Evolutionary conservation across 2,113 vertebrate species (phyloP).

Genomic region (Mustela lutreola): DNA sequence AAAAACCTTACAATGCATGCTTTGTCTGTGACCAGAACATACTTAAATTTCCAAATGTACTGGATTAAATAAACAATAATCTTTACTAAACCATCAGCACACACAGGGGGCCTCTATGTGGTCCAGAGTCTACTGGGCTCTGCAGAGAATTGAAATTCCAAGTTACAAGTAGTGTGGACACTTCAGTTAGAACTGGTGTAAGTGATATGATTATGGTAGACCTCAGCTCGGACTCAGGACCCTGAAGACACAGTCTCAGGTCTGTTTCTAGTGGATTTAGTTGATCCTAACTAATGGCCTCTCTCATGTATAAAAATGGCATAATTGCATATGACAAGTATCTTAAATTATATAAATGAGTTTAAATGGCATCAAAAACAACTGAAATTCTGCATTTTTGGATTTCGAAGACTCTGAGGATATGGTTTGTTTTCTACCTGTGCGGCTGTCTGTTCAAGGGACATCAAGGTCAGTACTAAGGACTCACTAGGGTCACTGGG

Average conservation of each 20-base stretch:
- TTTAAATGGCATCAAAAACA: neutral
- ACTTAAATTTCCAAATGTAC: neutral
- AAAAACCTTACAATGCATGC: neutral
- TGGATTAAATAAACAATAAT: slow-evolving; percentile 24
- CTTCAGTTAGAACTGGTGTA: neutral
- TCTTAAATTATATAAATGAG: neutral
- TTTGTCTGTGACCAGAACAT: neutral
- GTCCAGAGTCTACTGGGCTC: neutral
- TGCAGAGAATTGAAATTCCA: neutral
- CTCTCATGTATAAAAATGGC: neutral
- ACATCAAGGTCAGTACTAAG: neutral
- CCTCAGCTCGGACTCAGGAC: neutral
- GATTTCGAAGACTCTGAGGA: neutral
- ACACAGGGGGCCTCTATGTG: neutral
- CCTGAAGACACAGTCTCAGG: neutral
- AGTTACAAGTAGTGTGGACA: neutral
- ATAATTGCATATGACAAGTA: neutral
- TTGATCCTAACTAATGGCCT: neutral
- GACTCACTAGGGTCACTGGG: neutral
- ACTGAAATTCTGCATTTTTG: neutral
- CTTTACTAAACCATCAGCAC: neutral
- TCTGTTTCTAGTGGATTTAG: neutral
- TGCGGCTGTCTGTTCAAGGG: neutral
- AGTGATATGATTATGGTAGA: neutral
- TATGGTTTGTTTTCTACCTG: neutral